Conservation (phyloP, 2,113 vertebrate species). For the Pithys albifrons region DNA sequence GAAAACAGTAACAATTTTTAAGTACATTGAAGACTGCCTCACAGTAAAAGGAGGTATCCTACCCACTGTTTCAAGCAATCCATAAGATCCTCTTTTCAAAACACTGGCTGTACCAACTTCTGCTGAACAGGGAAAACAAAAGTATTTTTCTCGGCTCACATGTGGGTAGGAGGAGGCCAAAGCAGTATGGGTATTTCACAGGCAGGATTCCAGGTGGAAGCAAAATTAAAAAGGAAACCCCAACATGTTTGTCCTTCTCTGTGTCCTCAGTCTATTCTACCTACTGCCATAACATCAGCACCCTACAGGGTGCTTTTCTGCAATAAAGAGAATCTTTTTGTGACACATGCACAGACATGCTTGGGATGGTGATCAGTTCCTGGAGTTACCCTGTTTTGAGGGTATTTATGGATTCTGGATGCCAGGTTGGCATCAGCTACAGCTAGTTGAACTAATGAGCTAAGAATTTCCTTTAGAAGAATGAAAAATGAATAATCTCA, state of each 20-base stretch:
- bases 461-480: not conserved
- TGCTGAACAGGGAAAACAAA: not conserved
- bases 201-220: not conserved
- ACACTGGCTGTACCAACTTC: not conserved
- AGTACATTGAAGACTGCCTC: not conserved
- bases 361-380: not conserved
- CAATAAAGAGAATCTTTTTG: not conserved
- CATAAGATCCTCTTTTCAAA: not conserved
- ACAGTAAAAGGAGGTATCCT: not conserved
- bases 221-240: not conserved
- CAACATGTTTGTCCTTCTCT: not conserved
- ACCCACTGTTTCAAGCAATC: not conserved
- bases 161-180: accelerated
- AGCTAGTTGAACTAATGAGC: not conserved
- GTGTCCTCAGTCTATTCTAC: not conserved
- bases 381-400: not conserved
- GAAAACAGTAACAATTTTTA: not conserved
- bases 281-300: not conserved
- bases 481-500: not conserved
- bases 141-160: not conserved
- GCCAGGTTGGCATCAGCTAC: not conserved
- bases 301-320: not conserved
- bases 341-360: not conserved
- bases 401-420: not conserved
- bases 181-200: not conserved